A percentile compares a stretch with the other conserved stretches of the same genome.
phyloP scores from a whole-genome alignment of 2,113 vertebrate species.

The Paracanthobrama guichenoti region DNA sequence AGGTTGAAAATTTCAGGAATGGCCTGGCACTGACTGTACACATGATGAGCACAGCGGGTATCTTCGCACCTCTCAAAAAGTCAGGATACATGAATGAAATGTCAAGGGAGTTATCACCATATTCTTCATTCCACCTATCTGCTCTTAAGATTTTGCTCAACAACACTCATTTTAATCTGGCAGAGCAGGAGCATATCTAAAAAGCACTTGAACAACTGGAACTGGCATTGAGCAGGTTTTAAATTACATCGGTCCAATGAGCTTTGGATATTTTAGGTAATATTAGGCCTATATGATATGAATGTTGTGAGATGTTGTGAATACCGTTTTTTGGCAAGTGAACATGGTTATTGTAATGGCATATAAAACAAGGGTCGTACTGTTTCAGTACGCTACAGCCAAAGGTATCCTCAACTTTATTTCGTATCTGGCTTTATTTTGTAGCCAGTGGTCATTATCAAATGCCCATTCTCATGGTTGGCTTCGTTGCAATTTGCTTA shows the following conservation, averaged over 20 bases:
- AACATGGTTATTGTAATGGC: background rate
- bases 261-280: background rate
- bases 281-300: background rate
- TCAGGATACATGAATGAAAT: background rate
- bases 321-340: background rate
- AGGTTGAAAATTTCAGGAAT: constrained; percentile 7
- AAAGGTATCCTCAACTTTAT: background rate
- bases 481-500: constrained; percentile 57
- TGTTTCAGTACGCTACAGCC: no score
- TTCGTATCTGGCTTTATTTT: background rate
- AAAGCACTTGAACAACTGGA: background rate
- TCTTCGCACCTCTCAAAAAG: constrained; percentile 12
- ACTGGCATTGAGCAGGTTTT: constrained; percentile 11
- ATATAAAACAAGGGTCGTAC: background rate
- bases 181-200: background rate
- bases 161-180: background rate
- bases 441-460: constrained; percentile 21
- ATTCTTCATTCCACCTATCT: background rate
- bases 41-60: background rate
- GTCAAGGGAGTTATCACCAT: background rate
- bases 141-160: background rate
- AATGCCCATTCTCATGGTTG: background rate
- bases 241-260: constrained; percentile 3
- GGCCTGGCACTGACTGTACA: constrained; percentile 1
- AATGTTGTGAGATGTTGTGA: background rate